Percentiles rank a stretch among this genome's conserved stretches.
Evolutionary conservation across 1,140 invertebrate species (phyloP).

Genomic region (Lepidurus packardi): DNA sequence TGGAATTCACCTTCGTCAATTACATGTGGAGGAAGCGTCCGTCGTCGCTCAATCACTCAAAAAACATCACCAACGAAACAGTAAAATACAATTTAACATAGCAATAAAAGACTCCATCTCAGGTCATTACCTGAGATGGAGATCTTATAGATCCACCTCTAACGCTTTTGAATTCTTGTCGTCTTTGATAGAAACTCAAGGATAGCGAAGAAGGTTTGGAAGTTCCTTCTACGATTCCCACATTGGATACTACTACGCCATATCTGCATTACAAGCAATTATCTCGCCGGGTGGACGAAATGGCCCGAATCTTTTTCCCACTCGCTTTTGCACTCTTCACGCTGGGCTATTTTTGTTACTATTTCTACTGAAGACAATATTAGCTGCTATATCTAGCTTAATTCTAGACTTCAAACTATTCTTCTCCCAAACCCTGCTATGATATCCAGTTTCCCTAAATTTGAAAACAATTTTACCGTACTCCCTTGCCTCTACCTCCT

Average conservation of each 20-base stretch:
- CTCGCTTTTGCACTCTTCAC: not conserved
- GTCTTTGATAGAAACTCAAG: not conserved
- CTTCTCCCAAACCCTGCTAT: too few species aligned
- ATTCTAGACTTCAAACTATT: too few species aligned
- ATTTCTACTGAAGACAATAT: not conserved
- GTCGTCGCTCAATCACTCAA: not conserved
- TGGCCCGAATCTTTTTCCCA: not conserved
- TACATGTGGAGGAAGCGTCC: conserved; percentile 48
- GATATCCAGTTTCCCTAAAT: too few species aligned
- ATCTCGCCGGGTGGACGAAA: not conserved
- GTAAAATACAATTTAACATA: not conserved
- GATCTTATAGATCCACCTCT: too few species aligned
- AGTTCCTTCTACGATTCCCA: not conserved
- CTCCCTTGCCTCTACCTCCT: not conserved
- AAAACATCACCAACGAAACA: not conserved
- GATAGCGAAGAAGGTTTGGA: conserved; percentile 2
- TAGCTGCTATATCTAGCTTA: not conserved
- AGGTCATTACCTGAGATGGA: too few species aligned
- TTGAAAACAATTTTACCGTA: not conserved
- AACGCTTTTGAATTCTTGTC: not conserved
- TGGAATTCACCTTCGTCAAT: conserved; percentile 52
- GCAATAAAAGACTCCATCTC: not conserved
- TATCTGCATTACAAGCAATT: not conserved
- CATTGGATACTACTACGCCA: not conserved
- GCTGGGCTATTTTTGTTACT: not conserved